These are phyloP conservation scores for Oxyteleia sp. DNA, from an alignment of 2,888 invertebrate species.

Conservation along the genomic window DNA sequence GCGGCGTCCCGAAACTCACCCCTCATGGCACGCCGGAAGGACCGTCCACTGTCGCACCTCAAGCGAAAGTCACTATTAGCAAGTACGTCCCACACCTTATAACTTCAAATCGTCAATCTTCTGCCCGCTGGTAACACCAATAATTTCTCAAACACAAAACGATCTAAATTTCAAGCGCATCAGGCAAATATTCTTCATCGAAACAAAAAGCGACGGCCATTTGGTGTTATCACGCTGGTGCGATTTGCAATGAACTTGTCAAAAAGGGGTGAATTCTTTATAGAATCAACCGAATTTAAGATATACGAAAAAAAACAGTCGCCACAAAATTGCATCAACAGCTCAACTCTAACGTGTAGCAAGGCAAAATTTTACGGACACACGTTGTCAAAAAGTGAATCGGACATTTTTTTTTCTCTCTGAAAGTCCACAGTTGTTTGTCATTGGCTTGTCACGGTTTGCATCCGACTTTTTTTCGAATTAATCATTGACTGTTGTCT, in stretches of 20 bases:
- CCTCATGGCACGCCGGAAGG: slow-evolving; percentile 93
- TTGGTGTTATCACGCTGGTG: slow-evolving; percentile 48
- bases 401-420: not conserved
- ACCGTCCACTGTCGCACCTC: slow-evolving; percentile 92
- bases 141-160: slow-evolving; percentile 2
- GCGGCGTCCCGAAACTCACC: slow-evolving; percentile 93
- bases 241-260: slow-evolving; percentile 12
- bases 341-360: not conserved
- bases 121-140: slow-evolving; percentile 54
- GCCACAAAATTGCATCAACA: slow-evolving; percentile 27
- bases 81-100: slow-evolving; percentile 87
- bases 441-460: slow-evolving; percentile 77
- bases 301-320: slow-evolving; percentile 1
- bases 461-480: slow-evolving; percentile 81
- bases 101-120: slow-evolving; percentile 34
- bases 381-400: slow-evolving; percentile 12
- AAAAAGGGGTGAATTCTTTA: slow-evolving; percentile 19
- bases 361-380: slow-evolving; percentile 9
- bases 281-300: not conserved
- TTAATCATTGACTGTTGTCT: slow-evolving; percentile 84
- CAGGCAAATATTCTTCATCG: not conserved
- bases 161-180: not conserved
- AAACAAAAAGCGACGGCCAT: not conserved
- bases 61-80: slow-evolving; percentile 91
- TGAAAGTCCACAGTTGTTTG: slow-evolving; percentile 70